These are phyloP conservation scores for Pygoscelis adeliae DNA, from an alignment of 2,113 vertebrate species.

Conservation along the genomic window DNA sequence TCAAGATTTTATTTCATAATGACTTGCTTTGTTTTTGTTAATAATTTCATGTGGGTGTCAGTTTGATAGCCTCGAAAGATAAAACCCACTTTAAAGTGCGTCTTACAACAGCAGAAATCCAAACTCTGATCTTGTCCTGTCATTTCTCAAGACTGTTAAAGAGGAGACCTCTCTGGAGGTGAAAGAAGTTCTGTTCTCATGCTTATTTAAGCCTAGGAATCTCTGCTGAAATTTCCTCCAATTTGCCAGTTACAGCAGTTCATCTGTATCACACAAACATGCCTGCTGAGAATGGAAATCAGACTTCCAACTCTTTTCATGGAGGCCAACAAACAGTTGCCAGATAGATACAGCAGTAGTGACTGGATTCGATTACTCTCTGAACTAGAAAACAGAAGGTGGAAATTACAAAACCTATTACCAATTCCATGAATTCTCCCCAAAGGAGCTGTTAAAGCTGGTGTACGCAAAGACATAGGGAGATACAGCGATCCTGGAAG, in stretches of 20 bases:
- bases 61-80: neutral
- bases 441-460: slow-evolving; percentile 3
- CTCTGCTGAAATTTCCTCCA: slow-evolving; percentile 38
- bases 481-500: neutral
- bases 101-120: neutral
- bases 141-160: neutral
- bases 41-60: neutral
- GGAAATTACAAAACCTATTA: slow-evolving; percentile 36
- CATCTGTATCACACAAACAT: neutral
- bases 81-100: neutral
- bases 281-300: slow-evolving; percentile 46
- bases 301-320: slow-evolving; percentile 38
- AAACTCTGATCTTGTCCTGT: neutral
- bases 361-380: slow-evolving; percentile 39
- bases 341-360: neutral
- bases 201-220: neutral
- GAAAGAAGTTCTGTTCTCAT: neutral
- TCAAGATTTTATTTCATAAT: neutral
- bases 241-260: slow-evolving; percentile 11
- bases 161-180: neutral
- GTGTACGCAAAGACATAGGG: neutral
- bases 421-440: neutral
- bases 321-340: slow-evolving; percentile 3
- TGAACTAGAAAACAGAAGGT: slow-evolving; percentile 36
- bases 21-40: neutral